Base-by-base conservation (phyloP, 2,113 vertebrate species). In the Syrmaticus mikado region DNA sequence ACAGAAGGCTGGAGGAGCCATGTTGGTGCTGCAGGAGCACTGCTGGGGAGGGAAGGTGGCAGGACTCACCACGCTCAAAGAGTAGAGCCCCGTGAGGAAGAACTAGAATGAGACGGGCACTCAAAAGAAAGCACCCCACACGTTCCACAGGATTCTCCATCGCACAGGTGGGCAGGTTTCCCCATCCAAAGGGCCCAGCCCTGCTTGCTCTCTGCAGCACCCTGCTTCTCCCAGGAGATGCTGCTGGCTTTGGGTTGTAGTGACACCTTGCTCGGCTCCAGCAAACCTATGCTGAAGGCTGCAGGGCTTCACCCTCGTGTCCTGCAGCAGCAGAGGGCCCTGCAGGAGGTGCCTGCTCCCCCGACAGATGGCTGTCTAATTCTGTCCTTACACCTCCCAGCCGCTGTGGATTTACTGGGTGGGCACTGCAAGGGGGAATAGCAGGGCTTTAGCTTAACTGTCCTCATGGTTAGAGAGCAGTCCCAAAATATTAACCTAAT, bases 1-100 rank as follows among this genome's bases (percentile, higher is more conserved):
- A 43, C 58, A 10, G 67, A 28, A 66, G 50, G 53, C 38, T 22
- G 12, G 2, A 0, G 10, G 32, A 34, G 22, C 40, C 28, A 2
- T 43, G 13, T 27, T 27, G 50, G 50, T 52, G 50, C 25, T 52
- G 25, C 50, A 52, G 13, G 25, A 52, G 12, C 25, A 52, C 50
- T 2, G 13, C 50, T 27, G 50, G 50, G 25, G 50, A 52, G 25
- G 25, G 50, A 52, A 52, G 50, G 25, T 27, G 50, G 25, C 25
- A 27, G 67, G 46, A 67, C 8, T 27, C 27, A 22, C 5, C 62
- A 20, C 0, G 0, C 24, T 67, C 4, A 2, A 60, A 28, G 38
- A 36, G 58, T 13, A 58, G 30, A 61, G 45, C 68, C 4, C 21
- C 0, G 0, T 75, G 45, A 55, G 53, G 38, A 21, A 50, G 34